Evolutionary conservation across 1,140 invertebrate genomes (phyloP).

Genomic region (Manduca sexta): DNA sequence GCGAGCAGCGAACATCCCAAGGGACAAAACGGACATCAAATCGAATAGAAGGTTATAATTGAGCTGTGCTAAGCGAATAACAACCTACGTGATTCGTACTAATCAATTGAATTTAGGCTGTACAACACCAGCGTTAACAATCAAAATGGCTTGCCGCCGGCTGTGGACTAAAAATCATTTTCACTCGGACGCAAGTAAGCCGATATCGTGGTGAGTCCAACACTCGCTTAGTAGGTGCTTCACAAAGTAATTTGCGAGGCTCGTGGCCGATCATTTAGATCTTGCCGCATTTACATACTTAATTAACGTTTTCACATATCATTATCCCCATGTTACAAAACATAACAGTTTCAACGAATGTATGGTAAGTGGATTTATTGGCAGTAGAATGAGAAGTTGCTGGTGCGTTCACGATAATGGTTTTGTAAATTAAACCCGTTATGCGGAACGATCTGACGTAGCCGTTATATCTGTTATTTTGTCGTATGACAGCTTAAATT

Average conservation of each 20-base stretch:
- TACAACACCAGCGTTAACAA: slow-evolving; percentile 20
- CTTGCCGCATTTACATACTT: slow-evolving; percentile 45
- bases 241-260: slow-evolving; percentile 45
- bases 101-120: slow-evolving; percentile 37
- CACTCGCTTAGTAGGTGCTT: slow-evolving; percentile 48
- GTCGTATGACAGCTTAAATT: slow-evolving; percentile 30
- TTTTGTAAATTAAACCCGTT: slow-evolving; percentile 54
- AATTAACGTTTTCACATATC: slow-evolving; percentile 51
- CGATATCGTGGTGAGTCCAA: slow-evolving; percentile 32
- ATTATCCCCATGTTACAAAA: slow-evolving; percentile 35
- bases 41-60: slow-evolving; percentile 69
- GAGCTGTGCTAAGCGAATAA: slow-evolving; percentile 49
- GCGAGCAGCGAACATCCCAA: slow-evolving; percentile 46
- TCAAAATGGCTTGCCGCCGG: slow-evolving; percentile 22
- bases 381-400: slow-evolving; percentile 38
- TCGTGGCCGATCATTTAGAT: slow-evolving; percentile 46
- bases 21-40: slow-evolving; percentile 60
- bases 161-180: slow-evolving; percentile 17
- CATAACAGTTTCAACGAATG: slow-evolving; percentile 23
- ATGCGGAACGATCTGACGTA: slow-evolving; percentile 23
- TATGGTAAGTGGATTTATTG: slow-evolving; percentile 51
- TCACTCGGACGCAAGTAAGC: slow-evolving; percentile 17
- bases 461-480: slow-evolving; percentile 33
- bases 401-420: slow-evolving; percentile 47
- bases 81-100: slow-evolving; percentile 29